Base-by-base conservation (phyloP, 1,140 invertebrate species). In the Eumeta japonica region DNA sequence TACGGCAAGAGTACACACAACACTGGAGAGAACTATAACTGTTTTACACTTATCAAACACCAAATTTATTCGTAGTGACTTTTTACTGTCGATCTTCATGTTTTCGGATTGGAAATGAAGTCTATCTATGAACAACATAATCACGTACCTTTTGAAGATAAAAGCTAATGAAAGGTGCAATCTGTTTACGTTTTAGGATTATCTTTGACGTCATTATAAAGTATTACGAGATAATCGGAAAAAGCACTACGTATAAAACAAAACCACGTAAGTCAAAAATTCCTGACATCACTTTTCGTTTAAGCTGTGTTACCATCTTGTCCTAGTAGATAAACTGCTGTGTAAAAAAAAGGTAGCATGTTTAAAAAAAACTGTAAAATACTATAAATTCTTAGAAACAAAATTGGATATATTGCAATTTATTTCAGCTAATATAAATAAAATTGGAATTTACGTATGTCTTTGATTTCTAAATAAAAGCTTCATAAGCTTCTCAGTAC, bases 231-330 rank as follows among this genome's bases (percentile, higher is more conserved):
- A n/a, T n/a, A n/a, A n/a, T n/a, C n/a, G n/a, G n/a, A n/a, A n/a
- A n/a, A n/a, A n/a, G n/a, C n/a, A n/a, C n/a, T n/a, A n/a, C n/a
- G 49, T 70, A 73, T 73, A 59, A 50, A 46, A 58, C 42, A 52
- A 58, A 61, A 59, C 62, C 68, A 73, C 65, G 68, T 73, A 68
- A 58, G 50, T 45, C 41, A 56, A 65, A n/a, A n/a, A n/a, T n/a
- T n/a, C n/a, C n/a, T n/a, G n/a, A n/a, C n/a, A n/a, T n/a, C n/a
- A n/a, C n/a, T n/a, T n/a, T n/a, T n/a, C n/a, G n/a, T n/a, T n/a
- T n/a, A n/a, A n/a, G n/a, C n/a, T n/a, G n/a, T n/a, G n/a, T n/a
- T n/a, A n/a, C n/a, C n/a, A n/a, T n/a, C n/a, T n/a, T n/a, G n/a
- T n/a, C n/a, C n/a, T n/a, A n/a, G n/a, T 27, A 32, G 30, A 16